Conservation (phyloP, 2,888 invertebrate genomes). For the Pristionchus fissidentatus region DNA sequence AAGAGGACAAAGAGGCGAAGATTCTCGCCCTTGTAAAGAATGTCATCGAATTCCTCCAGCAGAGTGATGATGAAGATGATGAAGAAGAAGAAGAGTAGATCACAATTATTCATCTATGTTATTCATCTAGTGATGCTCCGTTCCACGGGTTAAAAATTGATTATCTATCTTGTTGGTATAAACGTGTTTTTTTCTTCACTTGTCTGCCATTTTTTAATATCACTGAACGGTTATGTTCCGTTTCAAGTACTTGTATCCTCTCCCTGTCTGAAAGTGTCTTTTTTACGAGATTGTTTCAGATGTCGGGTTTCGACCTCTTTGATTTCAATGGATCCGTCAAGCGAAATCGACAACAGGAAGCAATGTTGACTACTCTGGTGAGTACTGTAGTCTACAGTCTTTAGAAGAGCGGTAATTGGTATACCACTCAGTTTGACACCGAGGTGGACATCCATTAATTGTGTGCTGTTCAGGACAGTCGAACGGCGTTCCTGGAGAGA, state of each 20-base stretch:
- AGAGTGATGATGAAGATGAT: constrained; percentile 44
- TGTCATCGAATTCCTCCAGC: constrained; percentile 18
- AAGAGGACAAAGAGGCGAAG: background rate
- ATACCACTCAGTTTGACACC: too few species aligned
- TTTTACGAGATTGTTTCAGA: too few species aligned
- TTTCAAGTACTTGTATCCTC: background rate
- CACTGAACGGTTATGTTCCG: background rate
- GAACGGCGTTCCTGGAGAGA: constrained; percentile 41
- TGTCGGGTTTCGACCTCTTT: constrained; percentile 35
- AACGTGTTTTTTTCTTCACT: background rate
- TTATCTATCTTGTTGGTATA: background rate
- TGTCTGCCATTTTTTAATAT: background rate
- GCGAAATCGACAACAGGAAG: constrained; percentile 56
- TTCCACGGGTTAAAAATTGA: background rate
- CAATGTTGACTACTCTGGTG: constrained; percentile 58
- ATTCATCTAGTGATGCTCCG: background rate
- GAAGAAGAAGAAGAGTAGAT: background rate
- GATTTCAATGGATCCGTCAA: constrained; percentile 49
- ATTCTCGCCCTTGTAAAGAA: background rate
- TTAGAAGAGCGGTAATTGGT: background rate
- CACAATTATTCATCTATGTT: background rate
- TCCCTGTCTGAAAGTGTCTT: background rate
- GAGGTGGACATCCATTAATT: background rate
- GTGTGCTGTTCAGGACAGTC: constrained; percentile 27
- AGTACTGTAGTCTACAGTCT: background rate